Percentiles rank a stretch among this genome's conserved stretches.
Conservation (phyloP, 37 sponge, comb jelly and placozoan genomes). For the Oscarella lobularis region DNA sequence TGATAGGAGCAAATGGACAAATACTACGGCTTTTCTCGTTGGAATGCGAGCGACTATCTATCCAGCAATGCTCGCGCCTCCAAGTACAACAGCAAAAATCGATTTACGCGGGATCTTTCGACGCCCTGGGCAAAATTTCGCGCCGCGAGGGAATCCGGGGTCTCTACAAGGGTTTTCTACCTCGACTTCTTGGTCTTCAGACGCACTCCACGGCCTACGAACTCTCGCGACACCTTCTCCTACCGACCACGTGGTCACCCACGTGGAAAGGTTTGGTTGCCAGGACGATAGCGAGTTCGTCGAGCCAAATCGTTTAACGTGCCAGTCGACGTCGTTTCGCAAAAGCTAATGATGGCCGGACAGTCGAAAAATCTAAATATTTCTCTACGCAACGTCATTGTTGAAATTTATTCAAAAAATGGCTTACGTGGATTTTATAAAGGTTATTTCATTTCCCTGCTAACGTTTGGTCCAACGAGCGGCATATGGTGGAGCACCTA, state of each 20-base stretch:
- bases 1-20: constrained; percentile 85
- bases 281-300: constrained; percentile 56
- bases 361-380: neutral
- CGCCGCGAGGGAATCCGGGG: constrained; percentile 71
- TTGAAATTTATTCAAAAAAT: constrained; percentile 34
- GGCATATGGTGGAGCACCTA: constrained; percentile 91
- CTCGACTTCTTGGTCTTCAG: constrained; percentile 68
- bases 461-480: constrained; percentile 87
- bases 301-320: constrained; percentile 83
- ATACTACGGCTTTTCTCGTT: constrained; percentile 53
- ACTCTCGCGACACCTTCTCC: constrained; percentile 27
- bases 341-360: constrained; percentile 80
- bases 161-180: constrained; percentile 80
- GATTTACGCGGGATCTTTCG: constrained; percentile 70
- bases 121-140: constrained; percentile 68
- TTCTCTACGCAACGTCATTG: constrained; percentile 15
- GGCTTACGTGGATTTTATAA: constrained; percentile 73
- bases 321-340: constrained; percentile 83
- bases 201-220: constrained; percentile 90
- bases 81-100: constrained; percentile 66
- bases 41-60: constrained; percentile 63
- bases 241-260: too few species aligned
- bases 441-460: constrained; percentile 68
- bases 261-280: constrained; percentile 64
- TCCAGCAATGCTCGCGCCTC: constrained; percentile 71